Base-by-base conservation (phyloP, 92 coral and sea anemone species). In the Porites lobata region DNA sequence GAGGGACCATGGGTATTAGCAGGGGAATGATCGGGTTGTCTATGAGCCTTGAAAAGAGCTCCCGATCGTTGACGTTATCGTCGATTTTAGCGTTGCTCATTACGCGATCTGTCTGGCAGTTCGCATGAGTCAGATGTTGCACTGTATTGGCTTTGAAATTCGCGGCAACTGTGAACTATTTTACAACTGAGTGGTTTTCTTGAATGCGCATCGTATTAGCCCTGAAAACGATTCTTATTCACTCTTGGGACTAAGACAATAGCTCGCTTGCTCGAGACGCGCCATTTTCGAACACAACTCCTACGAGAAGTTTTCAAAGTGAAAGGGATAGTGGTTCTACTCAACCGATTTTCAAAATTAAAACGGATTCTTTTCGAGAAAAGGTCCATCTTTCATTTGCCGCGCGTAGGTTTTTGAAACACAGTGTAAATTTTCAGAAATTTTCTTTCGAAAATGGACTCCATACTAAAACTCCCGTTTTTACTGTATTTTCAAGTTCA, bases 21-120 rank as follows among this genome's bases (percentile, higher is more conserved):
- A 77, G 62, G 4, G 88, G 88, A 52, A 75, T 57, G 82, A 85
- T 75, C 82, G 82, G 88, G 88, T 82, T 66, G 61, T 85, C 82
- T 6, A 18, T 8, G 82, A 85, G 88, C 88, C 75, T 75, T 85
- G 88, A 85, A 85, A 85, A 85, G 82, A 85, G 88, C 83, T 85
- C 88, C 88, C 64, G 82, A 62, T 85, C 83, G 3, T 13, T 9
- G 12, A 22, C 72, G 12, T 9, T 67, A 20, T 22, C 43, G 6
- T 20, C 58, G 9, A 53, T 53, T 53, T 53, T 66, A 19, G 20
- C 72, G 38, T 67, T 67, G 72, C 22, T 67, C 72, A 67, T 67
- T 22, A 38, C 38, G 38, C 11, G 38, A 19, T 21, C 26, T 19
- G 24, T 7, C 32, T 67, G 58, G 13, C 58, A 54, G 58, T 54